A percentile compares a stretch with the other conserved stretches of the same genome.
These are phyloP conservation scores for Mugil cephalus DNA, from an alignment of 2,113 vertebrate species.

Conservation along the genomic window DNA sequence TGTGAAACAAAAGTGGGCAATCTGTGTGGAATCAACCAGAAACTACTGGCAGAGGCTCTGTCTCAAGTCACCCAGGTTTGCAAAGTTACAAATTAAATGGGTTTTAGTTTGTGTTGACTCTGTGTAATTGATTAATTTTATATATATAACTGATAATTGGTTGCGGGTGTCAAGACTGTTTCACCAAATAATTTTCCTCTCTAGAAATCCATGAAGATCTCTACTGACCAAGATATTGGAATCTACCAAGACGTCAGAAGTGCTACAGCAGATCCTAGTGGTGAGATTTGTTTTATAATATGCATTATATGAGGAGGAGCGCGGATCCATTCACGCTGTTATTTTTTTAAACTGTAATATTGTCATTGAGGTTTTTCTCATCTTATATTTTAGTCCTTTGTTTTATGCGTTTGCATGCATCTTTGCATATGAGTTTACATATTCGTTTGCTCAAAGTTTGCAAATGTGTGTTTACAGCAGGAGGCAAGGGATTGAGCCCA, in stretches of 20 bases:
- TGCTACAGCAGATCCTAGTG: constrained; percentile 63
- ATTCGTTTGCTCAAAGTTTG: constrained; percentile 35
- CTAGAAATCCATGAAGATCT: constrained; percentile 87
- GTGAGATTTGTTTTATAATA: constrained; percentile 75
- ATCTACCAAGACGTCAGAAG: constrained; percentile 88
- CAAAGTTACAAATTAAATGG: background rate
- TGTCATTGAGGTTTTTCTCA: background rate
- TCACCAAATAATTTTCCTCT: constrained; percentile 3
- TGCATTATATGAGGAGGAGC: background rate
- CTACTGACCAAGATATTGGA: constrained; percentile 83
- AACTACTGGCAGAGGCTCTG: constrained; percentile 94
- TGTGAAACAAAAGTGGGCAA: constrained; percentile 96
- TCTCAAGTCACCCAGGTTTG: constrained; percentile 91
- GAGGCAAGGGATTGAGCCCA: constrained; percentile 73
- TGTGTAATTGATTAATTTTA: background rate
- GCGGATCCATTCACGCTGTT: too few relatives aligned
- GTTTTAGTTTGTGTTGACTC: background rate
- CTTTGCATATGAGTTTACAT: constrained; percentile 44
- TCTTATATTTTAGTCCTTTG: background rate
- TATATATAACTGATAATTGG: background rate
- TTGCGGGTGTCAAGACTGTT: background rate
- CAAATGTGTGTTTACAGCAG: constrained; percentile 64
- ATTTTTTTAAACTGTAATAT: too few relatives aligned
- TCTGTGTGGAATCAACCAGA: constrained; percentile 98
- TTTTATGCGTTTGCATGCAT: constrained; percentile 15